These are phyloP conservation scores for Oceanites oceanicus DNA, from an alignment of 2,113 vertebrate genomes.

Conservation along the genomic window DNA sequence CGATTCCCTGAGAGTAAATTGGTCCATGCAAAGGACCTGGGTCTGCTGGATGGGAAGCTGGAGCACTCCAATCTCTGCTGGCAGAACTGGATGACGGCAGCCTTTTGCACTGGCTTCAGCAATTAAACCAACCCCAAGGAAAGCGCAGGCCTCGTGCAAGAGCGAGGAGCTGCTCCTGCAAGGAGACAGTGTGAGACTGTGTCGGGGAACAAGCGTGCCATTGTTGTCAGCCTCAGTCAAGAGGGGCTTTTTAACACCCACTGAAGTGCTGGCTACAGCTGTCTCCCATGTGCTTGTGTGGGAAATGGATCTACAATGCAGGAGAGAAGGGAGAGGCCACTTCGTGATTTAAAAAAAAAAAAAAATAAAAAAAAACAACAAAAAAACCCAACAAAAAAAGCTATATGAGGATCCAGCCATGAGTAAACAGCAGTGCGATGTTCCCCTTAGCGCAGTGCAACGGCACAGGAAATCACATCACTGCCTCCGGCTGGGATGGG, in stretches of 20 bases:
- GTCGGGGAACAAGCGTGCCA: background rate
- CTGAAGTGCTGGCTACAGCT: slow-evolving; percentile 47
- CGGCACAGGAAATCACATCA: background rate
- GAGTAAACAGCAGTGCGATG: background rate
- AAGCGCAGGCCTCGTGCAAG: rapidly evolving
- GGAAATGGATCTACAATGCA: slow-evolving; percentile 2
- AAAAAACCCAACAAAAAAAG: no score
- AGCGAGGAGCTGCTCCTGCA: background rate
- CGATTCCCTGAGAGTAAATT: rapidly evolving
- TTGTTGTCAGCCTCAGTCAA: slow-evolving; percentile 40
- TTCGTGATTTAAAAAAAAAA: background rate
- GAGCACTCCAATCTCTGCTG: background rate
- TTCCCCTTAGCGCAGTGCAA: background rate
- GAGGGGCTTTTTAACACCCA: slow-evolving; percentile 56
- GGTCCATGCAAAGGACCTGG: background rate
- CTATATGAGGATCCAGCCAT: background rate
- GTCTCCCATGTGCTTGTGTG: background rate
- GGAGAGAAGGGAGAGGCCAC: background rate
- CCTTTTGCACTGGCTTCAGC: background rate
- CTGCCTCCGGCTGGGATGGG: background rate
- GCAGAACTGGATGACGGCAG: background rate
- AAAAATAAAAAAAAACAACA: no score
- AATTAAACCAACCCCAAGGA: background rate
- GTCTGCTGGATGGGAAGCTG: background rate
- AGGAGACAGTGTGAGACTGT: slow-evolving; percentile 45